Percentiles rank a stretch among this genome's conserved stretches.
phyloP scores from a whole-genome alignment of 2,113 vertebrate genomes.

The Poeciliopsis turrubarensis region DNA sequence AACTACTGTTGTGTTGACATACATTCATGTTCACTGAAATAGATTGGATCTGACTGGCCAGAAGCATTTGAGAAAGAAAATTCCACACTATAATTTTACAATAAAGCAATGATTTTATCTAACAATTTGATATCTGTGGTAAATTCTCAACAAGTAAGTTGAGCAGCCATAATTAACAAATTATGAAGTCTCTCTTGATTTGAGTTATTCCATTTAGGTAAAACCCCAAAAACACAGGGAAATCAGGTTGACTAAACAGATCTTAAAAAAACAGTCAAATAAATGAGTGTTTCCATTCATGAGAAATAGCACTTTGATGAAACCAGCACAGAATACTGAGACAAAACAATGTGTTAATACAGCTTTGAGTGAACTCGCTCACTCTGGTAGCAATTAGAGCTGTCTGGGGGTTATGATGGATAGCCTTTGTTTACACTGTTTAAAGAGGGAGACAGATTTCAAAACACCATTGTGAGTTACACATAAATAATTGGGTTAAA shows the following conservation, averaged over 20 bases:
- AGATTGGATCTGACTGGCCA: no score
- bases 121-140: background rate
- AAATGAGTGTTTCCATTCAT: conserved; percentile 15
- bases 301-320: conserved; percentile 35
- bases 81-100: no score
- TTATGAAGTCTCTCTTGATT: conserved; percentile 30
- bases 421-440: conserved; percentile 84
- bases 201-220: conserved; percentile 25
- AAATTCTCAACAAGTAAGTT: background rate
- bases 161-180: conserved; percentile 8
- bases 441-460: conserved; percentile 79
- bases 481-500: conserved; percentile 78
- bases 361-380: conserved; percentile 18
- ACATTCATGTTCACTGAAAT: background rate
- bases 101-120: no score
- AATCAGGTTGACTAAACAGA: conserved; percentile 45
- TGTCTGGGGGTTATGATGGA: conserved; percentile 80
- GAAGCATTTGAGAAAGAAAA: no score
- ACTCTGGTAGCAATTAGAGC: conserved; percentile 81
- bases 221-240: conserved; percentile 27
- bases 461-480: conserved; percentile 77
- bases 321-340: conserved; percentile 36
- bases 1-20: no score
- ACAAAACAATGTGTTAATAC: conserved; percentile 33
- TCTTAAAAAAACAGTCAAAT: conserved; percentile 21